phyloP scores from a whole-genome alignment of 2,797 vertebrate species.

The Salarias fasciatus region DNA sequence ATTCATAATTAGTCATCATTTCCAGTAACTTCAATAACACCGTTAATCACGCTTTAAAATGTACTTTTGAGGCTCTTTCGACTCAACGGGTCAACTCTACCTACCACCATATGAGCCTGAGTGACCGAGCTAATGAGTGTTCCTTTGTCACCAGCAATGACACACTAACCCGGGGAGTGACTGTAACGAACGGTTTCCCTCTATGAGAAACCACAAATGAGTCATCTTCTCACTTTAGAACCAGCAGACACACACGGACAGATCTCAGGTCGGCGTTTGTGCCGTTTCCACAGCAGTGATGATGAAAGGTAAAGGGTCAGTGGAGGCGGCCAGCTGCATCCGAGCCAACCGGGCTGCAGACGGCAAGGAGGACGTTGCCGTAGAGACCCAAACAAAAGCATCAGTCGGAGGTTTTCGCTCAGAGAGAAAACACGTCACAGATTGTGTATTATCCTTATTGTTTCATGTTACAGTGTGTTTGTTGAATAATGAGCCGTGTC shows the following conservation, averaged over 20 bases:
- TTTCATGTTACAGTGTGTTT: constrained; percentile 33
- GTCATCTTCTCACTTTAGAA: too few relatives aligned
- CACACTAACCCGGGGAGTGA: too few relatives aligned
- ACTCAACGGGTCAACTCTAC: too few relatives aligned
- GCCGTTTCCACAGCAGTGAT: neutral
- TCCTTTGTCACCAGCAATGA: too few relatives aligned
- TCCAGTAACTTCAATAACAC: too few relatives aligned
- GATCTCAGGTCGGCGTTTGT: neutral
- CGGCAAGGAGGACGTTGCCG: constrained; percentile 16
- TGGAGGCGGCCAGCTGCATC: constrained; percentile 22
- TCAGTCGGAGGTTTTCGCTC: neutral
- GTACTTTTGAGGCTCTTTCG: too few relatives aligned
- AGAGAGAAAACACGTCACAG: constrained; percentile 5
- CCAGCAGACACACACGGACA: neutral
- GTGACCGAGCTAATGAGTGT: too few relatives aligned
- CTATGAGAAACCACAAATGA: too few relatives aligned
- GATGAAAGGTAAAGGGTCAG: constrained; percentile 34
- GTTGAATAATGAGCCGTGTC: constrained; percentile 64
- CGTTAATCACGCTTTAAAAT: too few relatives aligned
- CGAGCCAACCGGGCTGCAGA: constrained; percentile 29
- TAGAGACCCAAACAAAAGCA: constrained; percentile 30
- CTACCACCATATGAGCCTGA: too few relatives aligned
- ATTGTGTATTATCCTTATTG: constrained; percentile 29
- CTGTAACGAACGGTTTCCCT: too few relatives aligned
- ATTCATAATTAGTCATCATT: too few relatives aligned